Base-by-base conservation (phyloP, 2,113 vertebrate species). In the Hippocampus abdominalis region DNA sequence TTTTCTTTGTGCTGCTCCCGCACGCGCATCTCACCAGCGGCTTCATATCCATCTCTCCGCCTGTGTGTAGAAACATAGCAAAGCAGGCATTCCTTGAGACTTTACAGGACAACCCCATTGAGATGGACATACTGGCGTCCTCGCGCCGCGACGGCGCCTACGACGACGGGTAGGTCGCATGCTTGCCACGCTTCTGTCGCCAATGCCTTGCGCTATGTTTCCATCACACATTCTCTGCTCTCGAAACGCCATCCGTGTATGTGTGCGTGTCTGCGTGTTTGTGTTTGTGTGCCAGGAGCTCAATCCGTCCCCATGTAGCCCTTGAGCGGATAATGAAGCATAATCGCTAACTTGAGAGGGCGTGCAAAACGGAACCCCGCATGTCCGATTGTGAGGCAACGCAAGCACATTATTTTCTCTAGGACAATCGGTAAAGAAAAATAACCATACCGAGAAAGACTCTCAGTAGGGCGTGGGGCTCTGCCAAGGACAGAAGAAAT, bases 21-120 rank as follows among this genome's bases (percentile, higher is more conserved):
- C 92, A 93, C 92, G 94, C 92, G 93, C 94, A 92, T 95, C 95
- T 97, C 96, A 95, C 94, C 94, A 81, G 84, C 86, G 86, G 93
- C 95, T 93, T 94, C 95, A 96, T 95, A 74, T 90, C 87, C 90
- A 91, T 98, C 93, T 98, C 91, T 97, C 93, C 95, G 95, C 94
- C 92, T 97, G 93, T 98, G 92, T 90, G 94, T 98, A 98, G 97
- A 99, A 97, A 96, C 93, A 94, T 98, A 95, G 94, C 95, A 95
- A 97, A 98, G 96, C 97, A 99, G 96, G 91, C 96, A 94, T 96
- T 97, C 95, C 95, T 98, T 95, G 96, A 96, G 95, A 95, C 94
- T 94, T 97, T 98, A 92, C 96, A 98, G 94, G 97, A 98, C 96
- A 97, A 97, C 97, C 91, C 95, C 92, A 98, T 99, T 94, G 97